phyloP scores from a whole-genome alignment of 2,113 vertebrate genomes.

The Proteles cristata region DNA sequence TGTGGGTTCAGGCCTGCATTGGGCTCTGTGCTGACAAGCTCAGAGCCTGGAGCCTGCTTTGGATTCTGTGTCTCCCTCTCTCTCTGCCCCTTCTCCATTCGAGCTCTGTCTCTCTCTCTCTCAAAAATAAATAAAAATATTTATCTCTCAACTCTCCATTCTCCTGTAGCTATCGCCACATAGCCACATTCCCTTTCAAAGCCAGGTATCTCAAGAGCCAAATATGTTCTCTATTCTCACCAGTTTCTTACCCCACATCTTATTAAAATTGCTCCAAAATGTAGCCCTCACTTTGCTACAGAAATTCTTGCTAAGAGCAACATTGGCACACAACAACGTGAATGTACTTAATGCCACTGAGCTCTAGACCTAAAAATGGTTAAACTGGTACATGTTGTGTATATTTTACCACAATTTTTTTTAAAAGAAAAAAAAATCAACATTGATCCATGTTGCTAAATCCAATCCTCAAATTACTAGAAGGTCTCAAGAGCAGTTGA shows the following conservation, averaged over 20 bases:
- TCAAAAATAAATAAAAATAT: too few species aligned
- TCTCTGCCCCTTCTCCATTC: too few species aligned
- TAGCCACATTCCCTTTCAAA: background rate
- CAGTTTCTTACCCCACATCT: background rate
- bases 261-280: background rate
- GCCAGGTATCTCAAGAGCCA: background rate
- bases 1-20: too few species aligned
- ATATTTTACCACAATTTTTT: background rate
- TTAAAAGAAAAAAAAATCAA: background rate
- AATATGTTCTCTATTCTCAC: background rate
- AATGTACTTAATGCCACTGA: background rate
- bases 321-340: background rate
- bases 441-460: conserved; percentile 25
- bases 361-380: background rate
- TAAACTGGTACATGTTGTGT: background rate
- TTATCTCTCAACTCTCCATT: background rate
- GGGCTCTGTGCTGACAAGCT: too few species aligned
- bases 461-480: background rate
- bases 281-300: background rate
- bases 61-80: too few species aligned
- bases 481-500: background rate
- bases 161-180: background rate
- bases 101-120: too few species aligned
- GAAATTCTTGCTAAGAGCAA: conserved; percentile 13
- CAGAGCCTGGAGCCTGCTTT: too few species aligned